A percentile compares a stretch with the other conserved stretches of the same genome.
These are phyloP conservation scores for Prostheceraeus crozeri DNA, from an alignment of 2,888 invertebrate species.

Conservation along the genomic window DNA sequence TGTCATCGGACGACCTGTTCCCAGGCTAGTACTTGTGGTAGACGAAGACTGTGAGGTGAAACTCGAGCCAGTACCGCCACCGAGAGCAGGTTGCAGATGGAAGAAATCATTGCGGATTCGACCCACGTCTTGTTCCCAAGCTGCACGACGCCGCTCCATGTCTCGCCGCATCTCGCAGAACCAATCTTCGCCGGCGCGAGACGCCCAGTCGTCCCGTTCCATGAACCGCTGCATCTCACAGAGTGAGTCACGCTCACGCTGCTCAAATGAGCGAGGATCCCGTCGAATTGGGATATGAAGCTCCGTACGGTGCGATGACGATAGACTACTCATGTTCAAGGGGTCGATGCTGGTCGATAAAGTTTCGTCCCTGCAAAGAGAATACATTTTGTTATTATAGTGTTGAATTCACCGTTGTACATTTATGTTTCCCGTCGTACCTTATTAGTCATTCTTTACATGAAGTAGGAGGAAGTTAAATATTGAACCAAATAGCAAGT, in stretches of 20 bases:
- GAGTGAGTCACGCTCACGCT: conserved; percentile 44
- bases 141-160: not conserved
- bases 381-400: no score
- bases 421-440: no score
- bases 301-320: conserved; percentile 45
- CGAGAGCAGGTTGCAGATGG: not conserved
- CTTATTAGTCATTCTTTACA: no score
- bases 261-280: conserved; percentile 52
- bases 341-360: no score
- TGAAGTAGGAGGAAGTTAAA: no score
- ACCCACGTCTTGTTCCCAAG: not conserved
- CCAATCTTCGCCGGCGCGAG: not conserved
- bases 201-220: not conserved
- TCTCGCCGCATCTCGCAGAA: not conserved
- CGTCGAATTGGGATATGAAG: conserved; percentile 52
- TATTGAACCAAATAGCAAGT: no score
- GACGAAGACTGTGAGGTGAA: not conserved
- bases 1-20: not conserved
- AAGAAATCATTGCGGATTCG: not conserved
- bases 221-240: not conserved
- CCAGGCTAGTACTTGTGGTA: not conserved
- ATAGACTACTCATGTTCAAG: no score
- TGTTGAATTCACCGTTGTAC: no score
- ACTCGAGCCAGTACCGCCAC: not conserved
- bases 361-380: no score